Evolutionary conservation across 2,797 vertebrate species (phyloP).

Genomic region (Dromococcyx pavoninus): DNA sequence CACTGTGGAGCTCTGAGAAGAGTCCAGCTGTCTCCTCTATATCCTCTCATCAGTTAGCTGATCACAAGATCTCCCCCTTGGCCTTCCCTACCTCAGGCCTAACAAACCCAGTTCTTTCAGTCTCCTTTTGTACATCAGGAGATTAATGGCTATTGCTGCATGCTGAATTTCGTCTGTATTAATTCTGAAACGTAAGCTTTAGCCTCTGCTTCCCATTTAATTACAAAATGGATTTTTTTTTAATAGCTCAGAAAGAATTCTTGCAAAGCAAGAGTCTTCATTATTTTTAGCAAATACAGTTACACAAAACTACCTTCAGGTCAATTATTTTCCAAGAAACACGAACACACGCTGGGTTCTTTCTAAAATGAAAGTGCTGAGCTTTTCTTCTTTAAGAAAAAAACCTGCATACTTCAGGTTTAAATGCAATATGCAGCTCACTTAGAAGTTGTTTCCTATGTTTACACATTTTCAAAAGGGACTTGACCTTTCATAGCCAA

Average conservation of each 20-base stretch:
- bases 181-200: background rate
- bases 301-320: background rate
- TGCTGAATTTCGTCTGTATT: background rate
- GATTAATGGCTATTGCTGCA: background rate
- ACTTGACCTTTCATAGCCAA: background rate
- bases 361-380: background rate
- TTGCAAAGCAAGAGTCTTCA: background rate
- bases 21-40: background rate
- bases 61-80: background rate
- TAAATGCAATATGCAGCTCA: background rate
- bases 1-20: background rate
- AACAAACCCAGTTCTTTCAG: background rate
- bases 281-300: background rate
- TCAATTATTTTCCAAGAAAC: background rate
- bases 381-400: background rate
- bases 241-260: background rate
- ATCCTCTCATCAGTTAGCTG: background rate
- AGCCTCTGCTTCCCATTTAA: background rate
- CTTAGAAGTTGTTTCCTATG: background rate
- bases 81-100: background rate
- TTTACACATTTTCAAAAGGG: background rate
- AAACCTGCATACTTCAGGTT: background rate
- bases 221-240: background rate
- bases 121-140: background rate
- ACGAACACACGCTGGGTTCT: background rate